A percentile compares a stretch with the other conserved stretches of the same genome.
These are phyloP conservation scores for Paraescarpia echinospica DNA, from an alignment of 1,140 invertebrate species.

Conservation along the genomic window DNA sequence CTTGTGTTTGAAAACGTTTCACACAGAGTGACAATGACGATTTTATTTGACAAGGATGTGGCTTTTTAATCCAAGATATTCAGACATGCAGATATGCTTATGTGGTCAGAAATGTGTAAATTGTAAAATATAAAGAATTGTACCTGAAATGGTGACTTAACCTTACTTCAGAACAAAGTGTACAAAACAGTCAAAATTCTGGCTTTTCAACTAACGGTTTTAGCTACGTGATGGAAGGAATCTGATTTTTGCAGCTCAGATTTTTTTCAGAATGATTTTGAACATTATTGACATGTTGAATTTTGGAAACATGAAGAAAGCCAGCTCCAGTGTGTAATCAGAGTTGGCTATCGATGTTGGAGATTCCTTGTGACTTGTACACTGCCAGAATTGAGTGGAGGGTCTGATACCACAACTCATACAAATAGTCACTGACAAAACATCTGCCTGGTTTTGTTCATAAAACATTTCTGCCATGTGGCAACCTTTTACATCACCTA, in stretches of 20 bases:
- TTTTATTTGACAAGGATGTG: background rate
- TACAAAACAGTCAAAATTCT: background rate
- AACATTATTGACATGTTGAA: background rate
- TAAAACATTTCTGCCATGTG: background rate
- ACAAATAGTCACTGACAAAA: background rate
- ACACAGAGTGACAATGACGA: background rate
- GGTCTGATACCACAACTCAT: background rate
- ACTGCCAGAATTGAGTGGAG: slow-evolving; percentile 3
- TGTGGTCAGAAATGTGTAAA: background rate
- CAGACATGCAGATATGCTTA: background rate
- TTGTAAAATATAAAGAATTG: background rate
- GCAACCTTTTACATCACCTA: background rate
- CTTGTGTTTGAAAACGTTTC: background rate
- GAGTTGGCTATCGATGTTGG: background rate
- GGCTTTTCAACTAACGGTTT: background rate
- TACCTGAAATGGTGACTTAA: background rate
- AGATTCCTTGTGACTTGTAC: background rate
- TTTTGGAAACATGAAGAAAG: background rate
- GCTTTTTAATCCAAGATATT: background rate
- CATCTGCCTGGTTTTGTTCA: background rate
- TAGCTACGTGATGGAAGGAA: too few species aligned
- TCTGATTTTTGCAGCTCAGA: background rate
- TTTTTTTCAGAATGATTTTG: background rate
- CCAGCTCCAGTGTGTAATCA: background rate
- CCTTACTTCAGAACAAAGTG: background rate